These are phyloP conservation scores for Sturmia bella DNA, from an alignment of 2,888 invertebrate genomes.

Conservation along the genomic window DNA sequence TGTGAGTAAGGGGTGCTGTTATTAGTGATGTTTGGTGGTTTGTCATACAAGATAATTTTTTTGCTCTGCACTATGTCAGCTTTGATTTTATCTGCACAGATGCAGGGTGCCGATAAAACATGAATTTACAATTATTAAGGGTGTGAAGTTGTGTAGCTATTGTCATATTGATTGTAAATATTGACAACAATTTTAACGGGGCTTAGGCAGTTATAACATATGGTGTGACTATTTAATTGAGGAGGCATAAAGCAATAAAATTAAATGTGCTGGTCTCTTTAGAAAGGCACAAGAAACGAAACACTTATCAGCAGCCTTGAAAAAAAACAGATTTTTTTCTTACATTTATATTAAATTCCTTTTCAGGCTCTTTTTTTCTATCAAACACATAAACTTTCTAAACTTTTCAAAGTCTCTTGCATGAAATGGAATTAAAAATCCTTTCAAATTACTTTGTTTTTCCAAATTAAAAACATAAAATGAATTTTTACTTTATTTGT, in stretches of 20 bases:
- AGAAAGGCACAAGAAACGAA: not conserved
- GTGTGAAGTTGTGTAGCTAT: constrained; percentile 53
- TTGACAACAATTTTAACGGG: constrained; percentile 61
- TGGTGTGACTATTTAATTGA: constrained; percentile 54
- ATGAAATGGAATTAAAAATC: constrained; percentile 35
- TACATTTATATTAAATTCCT: too few species aligned
- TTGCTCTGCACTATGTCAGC: not conserved
- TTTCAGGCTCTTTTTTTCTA: too few species aligned
- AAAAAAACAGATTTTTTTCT: too few species aligned
- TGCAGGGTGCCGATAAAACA: constrained; percentile 35
- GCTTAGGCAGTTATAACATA: constrained; percentile 48
- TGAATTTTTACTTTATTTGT: not conserved
- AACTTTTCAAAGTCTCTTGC: not conserved
- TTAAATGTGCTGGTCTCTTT: not conserved
- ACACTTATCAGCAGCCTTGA: not conserved
- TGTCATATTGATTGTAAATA: constrained; percentile 59
- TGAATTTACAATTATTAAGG: constrained; percentile 25
- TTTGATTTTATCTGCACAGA: constrained; percentile 54
- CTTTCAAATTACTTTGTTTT: constrained; percentile 12
- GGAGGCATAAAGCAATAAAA: not conserved
- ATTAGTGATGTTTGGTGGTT: constrained; percentile 28
- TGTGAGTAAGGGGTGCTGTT: constrained; percentile 18
- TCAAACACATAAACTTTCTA: too few species aligned
- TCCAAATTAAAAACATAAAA: not conserved
- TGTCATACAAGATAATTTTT: constrained; percentile 56